A percentile compares a stretch with the other conserved stretches of the same genome.
phyloP scores from a whole-genome alignment of 2,797 vertebrate genomes.

The Crax fasciolata region DNA sequence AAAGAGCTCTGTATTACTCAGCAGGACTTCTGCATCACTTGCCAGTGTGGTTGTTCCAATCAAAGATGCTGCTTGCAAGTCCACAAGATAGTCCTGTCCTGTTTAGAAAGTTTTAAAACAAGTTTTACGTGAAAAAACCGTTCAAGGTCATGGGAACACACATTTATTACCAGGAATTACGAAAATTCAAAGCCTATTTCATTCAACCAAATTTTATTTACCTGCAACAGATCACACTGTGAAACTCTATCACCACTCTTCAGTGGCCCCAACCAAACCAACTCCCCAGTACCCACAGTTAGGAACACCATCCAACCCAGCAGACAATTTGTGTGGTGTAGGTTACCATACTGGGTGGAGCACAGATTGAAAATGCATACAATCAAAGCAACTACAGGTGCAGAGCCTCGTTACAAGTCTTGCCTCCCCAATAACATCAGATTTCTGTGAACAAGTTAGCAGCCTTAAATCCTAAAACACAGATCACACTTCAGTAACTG shows the following conservation, averaged over 20 bases:
- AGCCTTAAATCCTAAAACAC: background rate
- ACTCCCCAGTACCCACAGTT: background rate
- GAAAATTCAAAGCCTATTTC: background rate
- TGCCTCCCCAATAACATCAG: background rate
- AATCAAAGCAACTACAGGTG: background rate
- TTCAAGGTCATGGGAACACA: background rate
- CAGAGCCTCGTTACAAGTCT: background rate
- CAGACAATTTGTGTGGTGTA: background rate
- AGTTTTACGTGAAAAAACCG: background rate
- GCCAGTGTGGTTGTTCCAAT: background rate
- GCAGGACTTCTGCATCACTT: background rate
- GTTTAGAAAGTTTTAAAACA: constrained; percentile 22
- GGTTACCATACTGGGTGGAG: background rate
- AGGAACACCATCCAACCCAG: fast-evolving
- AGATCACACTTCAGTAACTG: background rate
- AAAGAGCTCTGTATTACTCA: constrained; percentile 61
- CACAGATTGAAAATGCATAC: background rate
- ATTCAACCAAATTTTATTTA: background rate
- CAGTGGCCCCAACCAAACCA: background rate
- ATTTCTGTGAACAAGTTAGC: fast-evolving
- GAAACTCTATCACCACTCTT: background rate
- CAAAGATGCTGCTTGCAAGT: background rate
- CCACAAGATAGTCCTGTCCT: constrained; percentile 25
- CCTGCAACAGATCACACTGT: background rate
- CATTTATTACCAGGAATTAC: background rate